Conservation (phyloP, 2,888 invertebrate genomes). For the Deilephila elpenor region DNA sequence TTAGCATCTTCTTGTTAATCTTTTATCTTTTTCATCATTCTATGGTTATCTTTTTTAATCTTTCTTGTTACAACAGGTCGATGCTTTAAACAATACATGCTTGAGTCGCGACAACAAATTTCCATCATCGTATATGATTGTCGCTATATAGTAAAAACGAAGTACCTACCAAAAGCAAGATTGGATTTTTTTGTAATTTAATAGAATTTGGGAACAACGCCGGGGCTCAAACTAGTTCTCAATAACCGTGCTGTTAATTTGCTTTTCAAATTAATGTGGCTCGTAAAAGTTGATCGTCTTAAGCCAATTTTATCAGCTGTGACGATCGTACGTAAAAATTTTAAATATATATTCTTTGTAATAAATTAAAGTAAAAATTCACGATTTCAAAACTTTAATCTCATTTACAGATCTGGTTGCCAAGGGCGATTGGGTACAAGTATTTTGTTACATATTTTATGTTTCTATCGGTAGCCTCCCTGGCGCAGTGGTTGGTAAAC, state of each 20-base stretch:
- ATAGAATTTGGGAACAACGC: too few species aligned
- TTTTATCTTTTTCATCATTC: too few species aligned
- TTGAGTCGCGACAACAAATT: too few species aligned
- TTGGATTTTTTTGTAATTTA: too few species aligned
- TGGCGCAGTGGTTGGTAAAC: too few species aligned
- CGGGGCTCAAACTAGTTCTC: neutral
- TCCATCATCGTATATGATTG: too few species aligned
- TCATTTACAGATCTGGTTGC: neutral
- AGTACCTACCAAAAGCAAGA: too few species aligned
- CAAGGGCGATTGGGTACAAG: neutral
- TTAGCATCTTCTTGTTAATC: too few species aligned
- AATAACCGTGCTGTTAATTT: neutral
- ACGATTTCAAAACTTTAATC: neutral
- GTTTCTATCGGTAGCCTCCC: neutral
- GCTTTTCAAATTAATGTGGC: conserved; percentile 3
- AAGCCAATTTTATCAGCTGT: neutral
- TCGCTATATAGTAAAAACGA: too few species aligned
- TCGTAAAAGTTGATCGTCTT: neutral
- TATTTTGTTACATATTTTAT: neutral
- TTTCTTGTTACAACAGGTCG: too few species aligned
- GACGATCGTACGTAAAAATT: neutral
- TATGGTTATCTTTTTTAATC: too few species aligned
- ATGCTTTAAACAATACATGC: too few species aligned
- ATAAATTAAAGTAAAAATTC: neutral
- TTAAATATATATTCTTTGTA: neutral